Evolutionary conservation across 2,797 vertebrate species (phyloP), one percentile per base, ranked within the genome.

Genomic region (Ctenosaura bakeri): DNA sequence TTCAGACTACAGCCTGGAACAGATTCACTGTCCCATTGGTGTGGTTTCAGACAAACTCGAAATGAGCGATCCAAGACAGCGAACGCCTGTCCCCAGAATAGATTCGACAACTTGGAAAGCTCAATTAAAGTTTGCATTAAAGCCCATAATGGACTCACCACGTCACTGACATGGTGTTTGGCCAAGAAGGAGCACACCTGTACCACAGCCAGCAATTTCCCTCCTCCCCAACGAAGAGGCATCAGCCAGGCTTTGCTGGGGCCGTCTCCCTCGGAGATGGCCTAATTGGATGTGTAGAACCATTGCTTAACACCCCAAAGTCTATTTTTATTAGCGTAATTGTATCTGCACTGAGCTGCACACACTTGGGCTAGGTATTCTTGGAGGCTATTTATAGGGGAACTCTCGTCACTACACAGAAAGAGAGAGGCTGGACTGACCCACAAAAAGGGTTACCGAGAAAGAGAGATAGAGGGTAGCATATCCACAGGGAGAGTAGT

Each of bases 291-390:
- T 69, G 2, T 29, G 2, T 29, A 62, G 52, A 86, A 77, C 78
- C 83, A 93, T 42, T 81, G 52, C 62, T 71, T 76, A 69, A 35
- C 84, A 66, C 50, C 91, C 87, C 5, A 18, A 20, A 52, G 38
- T 84, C 93, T 91, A 80, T 87, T 93, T 91, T 88, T 93, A 89
- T 42, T 66, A 2, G 56, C 50, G 90, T 90, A 90, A 94, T 90
- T 7, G 29, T 22, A 90, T 88, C 91, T 26, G 66, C 76, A 83
- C 12, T 87, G 13, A 90, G 81, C 89, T 62, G 86, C 0, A 0
- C 89, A 32, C 89, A 52, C 29, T 87, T 59, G 59, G 78, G 79
- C n/a, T 46, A 35, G 78, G 50, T 83, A 87, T 59, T 84, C 88
- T 84, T 87, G 64, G 54, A 0, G 0, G 29, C 77, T 94, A 94